Base-by-base conservation (phyloP, 1,140 invertebrate species). In the Drosophila bocqueti region DNA sequence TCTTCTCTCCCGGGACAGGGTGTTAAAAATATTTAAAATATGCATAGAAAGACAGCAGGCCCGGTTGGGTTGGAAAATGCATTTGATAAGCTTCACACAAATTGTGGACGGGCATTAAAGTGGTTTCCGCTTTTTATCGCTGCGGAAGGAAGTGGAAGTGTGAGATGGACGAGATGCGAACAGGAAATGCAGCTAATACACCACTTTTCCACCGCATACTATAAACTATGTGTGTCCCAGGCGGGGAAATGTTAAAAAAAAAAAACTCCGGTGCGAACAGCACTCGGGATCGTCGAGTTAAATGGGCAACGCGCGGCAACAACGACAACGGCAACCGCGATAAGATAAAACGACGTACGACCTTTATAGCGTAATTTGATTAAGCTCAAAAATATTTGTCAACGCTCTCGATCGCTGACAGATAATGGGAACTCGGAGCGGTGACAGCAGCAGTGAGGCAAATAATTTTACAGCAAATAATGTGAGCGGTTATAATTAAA, bases 311-410 rank as follows among this genome's bases (percentile, higher is more conserved):
- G 66, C 59, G 29, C 59, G 45, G 36, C 11, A 61, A 66, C 72
- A 47, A 57, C 72, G 26, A 47, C 24, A 58, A 49, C 26, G 40
- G 62, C 62, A 43, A 49, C 11, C 0, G 65, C 55, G 85, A 89
- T 89, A 90, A 89, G 84, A 89, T 89, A 89, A 89, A 80, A 76
- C 61, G 47, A 47, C 57, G 78, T 63, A 89, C 85, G 85, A 90
- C 86, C 86, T 90, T 89, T 90, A 90, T 90, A 90, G 85, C 85
- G 83, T 90, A 90, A 90, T 90, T 90, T 90, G 82, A 90, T 90
- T 90, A 85, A 91, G 85, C 85, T 85, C 79, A 67, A 76, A 84
- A 89, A 90, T 89, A 89, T 90, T 90, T 89, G 59, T 71, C 64
- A 78, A 71, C 73, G 71, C 60, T 62, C 60, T 62, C 52, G 24